phyloP scores from a whole-genome alignment of 2,113 vertebrate species.

The Parus major region DNA sequence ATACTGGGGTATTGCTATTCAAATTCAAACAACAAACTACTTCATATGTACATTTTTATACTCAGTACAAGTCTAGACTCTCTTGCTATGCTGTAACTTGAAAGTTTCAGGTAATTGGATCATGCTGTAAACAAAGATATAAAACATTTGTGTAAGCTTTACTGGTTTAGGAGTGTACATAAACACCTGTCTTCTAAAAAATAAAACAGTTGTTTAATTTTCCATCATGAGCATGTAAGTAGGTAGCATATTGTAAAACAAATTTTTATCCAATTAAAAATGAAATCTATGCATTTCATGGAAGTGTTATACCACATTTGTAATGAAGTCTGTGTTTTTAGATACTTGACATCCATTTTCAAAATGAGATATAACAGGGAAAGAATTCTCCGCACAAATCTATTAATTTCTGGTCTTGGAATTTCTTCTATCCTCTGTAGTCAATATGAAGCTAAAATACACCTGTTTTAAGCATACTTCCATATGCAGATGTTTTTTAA shows the following conservation, averaged over 20 bases:
- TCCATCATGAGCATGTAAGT: not conserved
- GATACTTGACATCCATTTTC: conserved; percentile 26
- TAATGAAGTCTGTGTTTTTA: not conserved
- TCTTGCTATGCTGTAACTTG: not conserved
- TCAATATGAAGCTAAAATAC: conserved; percentile 31
- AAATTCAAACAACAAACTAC: not conserved
- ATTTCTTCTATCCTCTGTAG: conserved; percentile 29
- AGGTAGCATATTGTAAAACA: not conserved
- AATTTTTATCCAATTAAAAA: not conserved
- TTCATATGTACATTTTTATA: not conserved
- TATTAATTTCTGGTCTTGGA: conserved; percentile 18
- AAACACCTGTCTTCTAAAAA: not conserved
- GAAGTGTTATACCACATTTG: not conserved
- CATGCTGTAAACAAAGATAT: not conserved
- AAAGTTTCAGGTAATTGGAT: not conserved
- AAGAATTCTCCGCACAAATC: conserved; percentile 32
- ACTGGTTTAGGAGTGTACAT: not conserved
- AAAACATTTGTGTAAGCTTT: not conserved
- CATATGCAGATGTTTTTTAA: conserved; percentile 38
- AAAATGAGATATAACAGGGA: conserved; percentile 13
- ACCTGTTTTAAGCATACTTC: conserved; percentile 32
- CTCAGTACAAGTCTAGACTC: not conserved
- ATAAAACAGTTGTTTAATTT: not conserved
- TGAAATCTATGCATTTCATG: conserved; percentile 29
- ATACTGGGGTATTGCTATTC: not conserved